A percentile compares a stretch with the other conserved stretches of the same genome.
phyloP scores from a whole-genome alignment of 2,888 invertebrate species.

The Acronicta alni region DNA sequence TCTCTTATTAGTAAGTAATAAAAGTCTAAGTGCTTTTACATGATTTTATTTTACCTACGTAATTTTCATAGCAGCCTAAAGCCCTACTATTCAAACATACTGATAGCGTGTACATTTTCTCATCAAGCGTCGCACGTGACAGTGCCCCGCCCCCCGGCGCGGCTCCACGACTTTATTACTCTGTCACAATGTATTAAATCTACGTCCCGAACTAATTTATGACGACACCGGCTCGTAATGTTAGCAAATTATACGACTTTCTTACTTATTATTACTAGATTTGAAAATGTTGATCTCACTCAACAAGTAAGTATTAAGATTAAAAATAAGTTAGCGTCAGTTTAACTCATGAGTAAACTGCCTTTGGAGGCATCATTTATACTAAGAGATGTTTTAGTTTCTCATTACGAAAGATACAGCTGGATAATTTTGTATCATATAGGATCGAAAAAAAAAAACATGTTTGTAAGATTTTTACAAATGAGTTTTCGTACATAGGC shows the following conservation, averaged over 20 bases:
- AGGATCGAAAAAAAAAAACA: too few species aligned
- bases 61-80: neutral
- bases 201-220: conserved; percentile 46
- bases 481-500: too few species aligned
- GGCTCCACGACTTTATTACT: conserved; percentile 28
- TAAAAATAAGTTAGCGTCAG: neutral
- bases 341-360: too few species aligned
- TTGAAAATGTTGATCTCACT: conserved; percentile 21
- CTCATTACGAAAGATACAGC: too few species aligned
- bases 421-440: too few species aligned
- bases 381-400: too few species aligned
- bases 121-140: conserved; percentile 35
- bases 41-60: neutral
- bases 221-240: conserved; percentile 35
- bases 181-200: conserved; percentile 47
- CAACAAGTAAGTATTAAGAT: neutral
- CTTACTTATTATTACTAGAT: conserved; percentile 24
- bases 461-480: too few species aligned
- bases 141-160: conserved; percentile 5
- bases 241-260: conserved; percentile 38
- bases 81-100: neutral
- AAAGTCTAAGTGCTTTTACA: too few species aligned
- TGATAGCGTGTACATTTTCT: conserved; percentile 26
- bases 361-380: too few species aligned
- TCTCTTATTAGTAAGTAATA: too few species aligned